Evolutionary conservation across 2,888 invertebrate species (phyloP), one percentile per base, ranked within the genome.

Genomic region (Philopedon plagiatum): DNA sequence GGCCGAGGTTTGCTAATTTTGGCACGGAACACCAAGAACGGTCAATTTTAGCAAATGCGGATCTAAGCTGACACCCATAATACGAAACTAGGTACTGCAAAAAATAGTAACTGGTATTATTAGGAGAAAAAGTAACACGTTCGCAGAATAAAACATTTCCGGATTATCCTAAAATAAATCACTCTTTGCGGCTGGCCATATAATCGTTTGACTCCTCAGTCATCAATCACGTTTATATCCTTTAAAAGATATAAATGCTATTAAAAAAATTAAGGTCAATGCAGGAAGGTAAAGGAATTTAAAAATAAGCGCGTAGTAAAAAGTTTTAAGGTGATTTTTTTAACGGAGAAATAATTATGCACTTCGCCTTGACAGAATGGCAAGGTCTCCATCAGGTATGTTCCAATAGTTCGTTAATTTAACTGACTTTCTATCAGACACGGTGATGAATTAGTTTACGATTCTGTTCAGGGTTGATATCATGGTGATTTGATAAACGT

Each of bases 211-310:
- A n/a, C n/a, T n/a, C n/a, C n/a, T n/a, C n/a, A n/a, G n/a, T n/a
- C n/a, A n/a, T n/a, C n/a, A n/a, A n/a, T n/a, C n/a, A n/a, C n/a
- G n/a, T n/a, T 13, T 15, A 39, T 39, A 39, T 39, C 15, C 39
- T 13, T 15, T 5, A 44, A 19, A 21, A 5, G 19, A 44, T 18
- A 39, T 41, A 60, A 41, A 23, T 9, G 41, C 21, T 1, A 29
- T 39, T 44, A 8, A 39, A 62, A 62, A 57, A 66, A 66, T 15
- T 41, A 41, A 66, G 66, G 66, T 44, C 66, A 57, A 41, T 39
- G 44, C 13, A 29, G 21, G 46, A 61, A 44, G 61, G 61, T 4
- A 61, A 61, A 44, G 26, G 19, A 32, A 46, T 56, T n/a, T n/a
- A 44, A 57, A 57, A 46, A 61, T 26, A 46, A 56, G 19, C 62